A percentile compares a stretch with the other conserved stretches of the same genome.
These are phyloP conservation scores for Crepidodera aurea DNA, from an alignment of 2,888 invertebrate species.

Conservation along the genomic window DNA sequence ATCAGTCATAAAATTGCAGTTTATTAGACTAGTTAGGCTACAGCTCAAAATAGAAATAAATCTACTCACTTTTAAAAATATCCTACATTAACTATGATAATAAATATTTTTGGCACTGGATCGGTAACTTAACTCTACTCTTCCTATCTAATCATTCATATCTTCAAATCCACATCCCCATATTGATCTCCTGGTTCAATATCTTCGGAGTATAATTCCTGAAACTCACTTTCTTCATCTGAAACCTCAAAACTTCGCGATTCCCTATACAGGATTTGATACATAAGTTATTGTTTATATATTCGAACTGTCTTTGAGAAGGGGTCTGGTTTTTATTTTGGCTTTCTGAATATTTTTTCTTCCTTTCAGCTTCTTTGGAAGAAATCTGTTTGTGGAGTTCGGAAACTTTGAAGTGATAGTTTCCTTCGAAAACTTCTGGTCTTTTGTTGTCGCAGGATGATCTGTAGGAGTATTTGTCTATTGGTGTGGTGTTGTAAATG, in stretches of 20 bases:
- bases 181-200: slow-evolving; percentile 67
- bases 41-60: no score
- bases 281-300: slow-evolving; percentile 65
- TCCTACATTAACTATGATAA: not conserved
- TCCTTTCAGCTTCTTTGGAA: not conserved
- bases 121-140: not conserved
- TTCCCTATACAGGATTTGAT: slow-evolving; percentile 66
- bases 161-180: slow-evolving; percentile 72
- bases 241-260: slow-evolving; percentile 54
- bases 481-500: slow-evolving; percentile 45
- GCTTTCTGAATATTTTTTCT: not conserved
- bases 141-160: slow-evolving; percentile 41
- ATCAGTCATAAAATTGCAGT: no score
- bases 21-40: no score
- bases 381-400: not conserved
- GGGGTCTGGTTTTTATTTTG: slow-evolving; percentile 8
- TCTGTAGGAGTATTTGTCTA: slow-evolving; percentile 31
- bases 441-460: slow-evolving; percentile 13
- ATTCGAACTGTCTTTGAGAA: slow-evolving; percentile 54
- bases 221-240: slow-evolving; percentile 67
- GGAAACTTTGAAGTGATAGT: not conserved
- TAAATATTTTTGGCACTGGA: slow-evolving; percentile 7
- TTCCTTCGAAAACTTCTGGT: not conserved
- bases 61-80: not conserved
- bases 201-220: slow-evolving; percentile 79